Base-by-base conservation (phyloP, 2,888 invertebrate species). In the Drosophila aldrichi region DNA sequence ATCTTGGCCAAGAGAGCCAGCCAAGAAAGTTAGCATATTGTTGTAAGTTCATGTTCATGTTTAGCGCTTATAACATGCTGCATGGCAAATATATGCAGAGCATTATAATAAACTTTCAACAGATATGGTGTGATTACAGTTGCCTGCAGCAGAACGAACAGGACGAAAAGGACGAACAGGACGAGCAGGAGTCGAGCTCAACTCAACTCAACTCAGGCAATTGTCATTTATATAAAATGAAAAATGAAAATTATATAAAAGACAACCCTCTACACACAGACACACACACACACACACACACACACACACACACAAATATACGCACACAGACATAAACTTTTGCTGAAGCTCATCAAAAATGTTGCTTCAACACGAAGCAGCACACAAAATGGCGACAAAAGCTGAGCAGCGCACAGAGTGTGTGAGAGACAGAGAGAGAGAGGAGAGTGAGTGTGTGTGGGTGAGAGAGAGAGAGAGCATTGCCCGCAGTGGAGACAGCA, bases 121-220 rank as follows among this genome's bases (percentile, higher is more conserved):
- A 89, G 89, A 84, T 89, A 84, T 89, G 82, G 89, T 63, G 84
- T 84, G 84, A 84, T 89, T 84, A 84, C 84, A 84, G 84, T 81
- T 84, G 88, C 89, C 84, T 65, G 64, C 55, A 60, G 80, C 80
- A 29, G 40, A 22, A n/a, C 55, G 25, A 29, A 20, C 22, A 22
- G 44, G 16, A 25, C 16, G 41, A 9, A 3, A 20, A 43, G 43
- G 8, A 25, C 16, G 40, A 8, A 6, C 43, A 43, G 43, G 36
- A 44, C 43, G 12, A 41, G 2, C 43, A 43, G 43, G 1, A 43
- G 14, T 46, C 46, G n/a, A 46, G 16, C 29, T 48, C 48, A 29
- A 72, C 67, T 70, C 66, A 48, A 46, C 70, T 79, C 18, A 49
- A 12, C 61, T 46, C 34, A 7, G 43, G 72, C 84, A 86, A 89